Evolutionary conservation across 2,797 vertebrate genomes (phyloP).

Genomic region (Falco cherrug): DNA sequence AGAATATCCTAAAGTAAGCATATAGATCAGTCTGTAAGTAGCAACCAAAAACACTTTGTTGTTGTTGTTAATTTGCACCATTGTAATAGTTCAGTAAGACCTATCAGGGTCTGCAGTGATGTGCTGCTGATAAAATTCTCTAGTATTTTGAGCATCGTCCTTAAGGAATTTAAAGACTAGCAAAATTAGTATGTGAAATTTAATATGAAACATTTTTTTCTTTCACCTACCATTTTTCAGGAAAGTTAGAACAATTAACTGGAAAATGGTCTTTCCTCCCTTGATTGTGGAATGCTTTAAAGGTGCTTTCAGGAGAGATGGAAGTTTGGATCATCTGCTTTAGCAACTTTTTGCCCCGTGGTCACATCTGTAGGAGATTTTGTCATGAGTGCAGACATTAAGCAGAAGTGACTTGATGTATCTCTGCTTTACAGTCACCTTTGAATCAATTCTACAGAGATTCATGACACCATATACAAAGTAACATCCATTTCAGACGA

Average conservation of each 20-base stretch:
- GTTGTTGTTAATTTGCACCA: not conserved
- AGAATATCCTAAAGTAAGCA: not conserved
- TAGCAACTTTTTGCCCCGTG: not conserved
- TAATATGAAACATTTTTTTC: not conserved
- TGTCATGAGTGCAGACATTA: fast-evolving
- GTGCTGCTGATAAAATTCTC: not conserved
- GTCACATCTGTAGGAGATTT: not conserved
- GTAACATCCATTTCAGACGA: not conserved
- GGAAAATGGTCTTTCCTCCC: not conserved
- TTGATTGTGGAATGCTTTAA: not conserved
- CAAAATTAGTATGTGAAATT: not conserved
- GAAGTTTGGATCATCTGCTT: not conserved
- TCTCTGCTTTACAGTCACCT: not conserved
- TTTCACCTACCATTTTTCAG: not conserved
- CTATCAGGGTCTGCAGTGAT: not conserved
- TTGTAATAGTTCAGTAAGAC: not conserved
- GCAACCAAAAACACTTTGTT: not conserved
- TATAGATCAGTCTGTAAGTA: not conserved
- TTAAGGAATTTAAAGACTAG: not conserved
- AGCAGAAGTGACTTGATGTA: not conserved
- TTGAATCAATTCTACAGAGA: not conserved
- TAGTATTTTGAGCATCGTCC: not conserved
- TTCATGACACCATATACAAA: not conserved
- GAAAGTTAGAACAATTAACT: not conserved
- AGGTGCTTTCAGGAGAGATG: not conserved